phyloP scores from a whole-genome alignment of 2,888 invertebrate species.

The Scaptomyza parva region DNA sequence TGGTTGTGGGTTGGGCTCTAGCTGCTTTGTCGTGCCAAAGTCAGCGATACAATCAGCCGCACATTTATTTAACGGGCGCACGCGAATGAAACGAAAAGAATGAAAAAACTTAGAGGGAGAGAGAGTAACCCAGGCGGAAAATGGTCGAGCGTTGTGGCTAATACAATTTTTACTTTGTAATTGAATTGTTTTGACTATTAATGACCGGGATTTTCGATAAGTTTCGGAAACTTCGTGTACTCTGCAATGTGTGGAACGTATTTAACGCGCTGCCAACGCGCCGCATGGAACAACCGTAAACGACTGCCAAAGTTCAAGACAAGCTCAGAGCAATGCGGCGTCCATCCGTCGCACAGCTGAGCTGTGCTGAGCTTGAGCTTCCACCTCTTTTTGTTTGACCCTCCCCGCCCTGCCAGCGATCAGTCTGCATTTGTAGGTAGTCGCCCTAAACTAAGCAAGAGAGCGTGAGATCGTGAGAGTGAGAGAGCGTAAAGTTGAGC shows the following conservation, averaged over 20 bases:
- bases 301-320: constrained; percentile 77
- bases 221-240: constrained; percentile 14
- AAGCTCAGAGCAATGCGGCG: constrained; percentile 57
- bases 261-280: constrained; percentile 50
- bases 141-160: constrained; percentile 2
- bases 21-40: constrained; percentile 28
- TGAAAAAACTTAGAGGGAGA: neutral
- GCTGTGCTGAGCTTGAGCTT: constrained; percentile 26
- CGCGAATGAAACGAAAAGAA: constrained; percentile 45
- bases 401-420: constrained; percentile 15
- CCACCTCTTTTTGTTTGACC: neutral
- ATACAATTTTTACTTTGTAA: constrained; percentile 40
- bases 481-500: constrained; percentile 11
- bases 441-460: constrained; percentile 24
- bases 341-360: constrained; percentile 31
- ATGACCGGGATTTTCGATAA: constrained; percentile 39
- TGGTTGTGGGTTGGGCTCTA: neutral
- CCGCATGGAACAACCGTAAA: constrained; percentile 69
- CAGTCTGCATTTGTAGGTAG: constrained; percentile 50
- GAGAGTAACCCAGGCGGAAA: too few species aligned
- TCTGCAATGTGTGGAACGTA: constrained; percentile 28
- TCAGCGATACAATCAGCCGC: constrained; percentile 60
- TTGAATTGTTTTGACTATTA: constrained; percentile 36
- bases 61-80: constrained; percentile 63
- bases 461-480: neutral